These are phyloP conservation scores for Dusona sp. DNA, from an alignment of 2,888 invertebrate genomes.

Conservation along the genomic window DNA sequence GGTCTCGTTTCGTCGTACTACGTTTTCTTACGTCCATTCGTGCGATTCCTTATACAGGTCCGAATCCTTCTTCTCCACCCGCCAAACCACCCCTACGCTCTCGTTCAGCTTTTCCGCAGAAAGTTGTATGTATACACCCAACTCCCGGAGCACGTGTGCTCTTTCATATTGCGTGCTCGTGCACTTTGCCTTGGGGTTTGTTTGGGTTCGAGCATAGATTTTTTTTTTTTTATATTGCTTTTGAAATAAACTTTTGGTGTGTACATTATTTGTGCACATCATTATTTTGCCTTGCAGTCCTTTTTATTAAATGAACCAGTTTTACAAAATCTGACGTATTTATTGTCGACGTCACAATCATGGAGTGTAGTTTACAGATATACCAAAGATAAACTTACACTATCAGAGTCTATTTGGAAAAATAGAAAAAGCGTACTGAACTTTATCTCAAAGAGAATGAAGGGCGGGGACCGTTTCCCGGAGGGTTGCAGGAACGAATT, in stretches of 20 bases:
- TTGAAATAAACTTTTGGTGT: background rate
- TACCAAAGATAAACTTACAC: background rate
- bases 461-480: background rate
- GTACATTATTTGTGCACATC: background rate
- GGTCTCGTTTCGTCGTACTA: conserved; percentile 58
- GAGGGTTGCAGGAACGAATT: conserved; percentile 22
- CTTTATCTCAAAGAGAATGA: background rate
- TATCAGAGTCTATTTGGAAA: background rate
- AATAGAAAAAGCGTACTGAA: background rate
- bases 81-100: conserved; percentile 37
- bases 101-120: conserved; percentile 42
- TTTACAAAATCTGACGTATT: background rate
- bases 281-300: background rate
- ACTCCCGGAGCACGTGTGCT: conserved; percentile 18
- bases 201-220: conserved; percentile 5
- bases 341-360: background rate
- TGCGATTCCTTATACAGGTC: conserved; percentile 69
- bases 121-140: conserved; percentile 23
- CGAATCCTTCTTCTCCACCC: conserved; percentile 70
- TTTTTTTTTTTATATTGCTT: background rate
- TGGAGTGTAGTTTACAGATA: background rate
- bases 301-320: background rate
- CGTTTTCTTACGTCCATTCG: conserved; percentile 70
- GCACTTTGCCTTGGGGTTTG: conserved; percentile 23
- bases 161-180: conserved; percentile 37